Evolutionary conservation across 2,888 invertebrate genomes (phyloP).

Genomic region (Acleris emargana): DNA sequence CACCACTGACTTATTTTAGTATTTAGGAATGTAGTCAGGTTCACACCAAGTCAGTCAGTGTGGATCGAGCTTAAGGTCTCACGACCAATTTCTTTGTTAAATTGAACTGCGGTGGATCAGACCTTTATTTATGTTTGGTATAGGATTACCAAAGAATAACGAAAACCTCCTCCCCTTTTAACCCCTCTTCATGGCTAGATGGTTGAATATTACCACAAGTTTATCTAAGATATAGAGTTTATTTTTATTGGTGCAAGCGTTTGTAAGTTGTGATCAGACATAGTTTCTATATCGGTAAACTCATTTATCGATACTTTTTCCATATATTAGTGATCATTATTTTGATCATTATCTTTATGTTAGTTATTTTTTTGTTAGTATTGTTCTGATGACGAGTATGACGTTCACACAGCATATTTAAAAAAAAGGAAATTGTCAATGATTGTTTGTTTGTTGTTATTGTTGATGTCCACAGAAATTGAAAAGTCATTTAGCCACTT

Average conservation of each 20-base stretch:
- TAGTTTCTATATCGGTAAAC: no score
- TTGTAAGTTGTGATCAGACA: neutral
- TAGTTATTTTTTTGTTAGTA: no score
- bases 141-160: constrained; percentile 59
- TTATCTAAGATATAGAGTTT: neutral
- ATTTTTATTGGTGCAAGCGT: neutral
- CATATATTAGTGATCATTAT: no score
- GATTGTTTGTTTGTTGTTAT: no score
- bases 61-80: constrained; percentile 9
- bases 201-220: neutral
- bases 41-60: constrained; percentile 18
- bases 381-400: no score
- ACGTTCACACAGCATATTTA: no score
- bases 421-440: no score
- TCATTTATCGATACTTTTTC: no score
- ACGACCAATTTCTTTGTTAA: constrained; percentile 1
- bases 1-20: neutral
- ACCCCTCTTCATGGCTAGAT: constrained; percentile 1
- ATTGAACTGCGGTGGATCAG: constrained; percentile 6
- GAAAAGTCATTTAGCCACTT: no score
- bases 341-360: no score
- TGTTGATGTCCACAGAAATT: no score
- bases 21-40: neutral
- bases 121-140: constrained; percentile 45
- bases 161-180: constrained; percentile 38